A percentile compares a stretch with the other conserved stretches of the same genome.
These are phyloP conservation scores for Belonocnema kinseyi DNA, from an alignment of 1,140 invertebrate genomes.

Conservation along the genomic window DNA sequence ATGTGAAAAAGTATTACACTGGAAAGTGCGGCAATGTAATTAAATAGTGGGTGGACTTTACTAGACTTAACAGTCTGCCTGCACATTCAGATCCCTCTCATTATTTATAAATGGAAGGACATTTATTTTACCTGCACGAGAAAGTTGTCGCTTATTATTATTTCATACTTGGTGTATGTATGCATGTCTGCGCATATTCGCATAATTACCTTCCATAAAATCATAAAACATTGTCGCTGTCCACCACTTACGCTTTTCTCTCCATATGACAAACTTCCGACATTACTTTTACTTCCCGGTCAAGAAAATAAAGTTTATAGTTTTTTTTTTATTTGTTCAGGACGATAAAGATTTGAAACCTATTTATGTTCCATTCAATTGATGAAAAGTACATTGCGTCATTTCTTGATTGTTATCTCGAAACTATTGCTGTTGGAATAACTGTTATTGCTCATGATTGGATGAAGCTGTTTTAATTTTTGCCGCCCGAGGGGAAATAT, in stretches of 20 bases:
- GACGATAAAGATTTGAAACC: too few species aligned
- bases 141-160: constrained; percentile 10
- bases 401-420: too few species aligned
- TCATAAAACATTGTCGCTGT: neutral
- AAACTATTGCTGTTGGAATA: too few species aligned
- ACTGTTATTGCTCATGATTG: too few species aligned
- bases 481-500: too few species aligned
- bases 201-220: constrained; percentile 2
- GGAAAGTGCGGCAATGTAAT: constrained; percentile 3
- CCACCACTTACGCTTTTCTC: neutral
- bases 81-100: neutral
- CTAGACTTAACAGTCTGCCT: too few species aligned
- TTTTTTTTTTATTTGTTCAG: too few species aligned
- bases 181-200: neutral
- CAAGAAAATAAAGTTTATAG: too few species aligned
- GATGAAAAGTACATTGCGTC: too few species aligned
- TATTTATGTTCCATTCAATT: too few species aligned
- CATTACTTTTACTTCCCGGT: neutral
- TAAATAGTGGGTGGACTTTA: neutral
- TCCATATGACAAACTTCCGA: too few species aligned
- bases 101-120: neutral
- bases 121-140: neutral
- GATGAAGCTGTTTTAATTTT: too few species aligned
- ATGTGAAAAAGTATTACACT: constrained; percentile 23
- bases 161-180: constrained; percentile 9